phyloP scores from a whole-genome alignment of 2,113 vertebrate species.

The Galeopterus variegatus region DNA sequence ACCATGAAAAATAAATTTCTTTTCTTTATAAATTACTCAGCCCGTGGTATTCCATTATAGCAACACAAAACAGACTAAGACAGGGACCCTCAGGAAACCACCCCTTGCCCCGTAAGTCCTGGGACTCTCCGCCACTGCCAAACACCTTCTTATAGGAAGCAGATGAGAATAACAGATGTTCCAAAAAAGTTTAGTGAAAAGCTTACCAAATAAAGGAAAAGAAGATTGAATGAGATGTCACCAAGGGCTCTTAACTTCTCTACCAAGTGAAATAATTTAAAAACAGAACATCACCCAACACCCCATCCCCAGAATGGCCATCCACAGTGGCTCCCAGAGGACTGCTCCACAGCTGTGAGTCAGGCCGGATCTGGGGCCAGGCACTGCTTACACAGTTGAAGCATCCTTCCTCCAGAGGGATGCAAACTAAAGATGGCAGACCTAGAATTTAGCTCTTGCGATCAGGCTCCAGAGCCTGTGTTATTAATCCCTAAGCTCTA shows the following conservation, averaged over 20 bases:
- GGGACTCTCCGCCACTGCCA: constrained; percentile 48
- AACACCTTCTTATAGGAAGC: constrained; percentile 62
- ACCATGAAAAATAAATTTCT: no score
- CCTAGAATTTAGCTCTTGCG: background rate
- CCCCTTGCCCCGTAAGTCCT: background rate
- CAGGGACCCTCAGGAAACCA: constrained; percentile 24
- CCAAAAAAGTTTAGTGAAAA: constrained; percentile 59
- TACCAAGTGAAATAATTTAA: constrained; percentile 40
- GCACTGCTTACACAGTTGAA: background rate
- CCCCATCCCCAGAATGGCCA: background rate
- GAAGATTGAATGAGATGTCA: constrained; percentile 50
- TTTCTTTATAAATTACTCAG: no score
- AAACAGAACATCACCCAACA: background rate
- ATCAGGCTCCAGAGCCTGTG: background rate
- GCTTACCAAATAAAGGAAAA: constrained; percentile 66
- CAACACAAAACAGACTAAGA: no score
- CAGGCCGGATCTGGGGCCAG: background rate
- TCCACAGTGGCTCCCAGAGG: background rate
- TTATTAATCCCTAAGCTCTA: background rate
- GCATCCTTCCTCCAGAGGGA: background rate
- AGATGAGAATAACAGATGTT: constrained; percentile 66
- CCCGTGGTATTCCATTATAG: no score
- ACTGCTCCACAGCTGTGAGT: background rate
- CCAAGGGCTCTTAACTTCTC: constrained; percentile 49
- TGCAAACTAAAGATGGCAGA: background rate